Percentiles rank a stretch among this genome's conserved stretches.
These are phyloP conservation scores for Hirundichthys speculiger DNA, from an alignment of 2,113 vertebrate species.

Conservation along the genomic window DNA sequence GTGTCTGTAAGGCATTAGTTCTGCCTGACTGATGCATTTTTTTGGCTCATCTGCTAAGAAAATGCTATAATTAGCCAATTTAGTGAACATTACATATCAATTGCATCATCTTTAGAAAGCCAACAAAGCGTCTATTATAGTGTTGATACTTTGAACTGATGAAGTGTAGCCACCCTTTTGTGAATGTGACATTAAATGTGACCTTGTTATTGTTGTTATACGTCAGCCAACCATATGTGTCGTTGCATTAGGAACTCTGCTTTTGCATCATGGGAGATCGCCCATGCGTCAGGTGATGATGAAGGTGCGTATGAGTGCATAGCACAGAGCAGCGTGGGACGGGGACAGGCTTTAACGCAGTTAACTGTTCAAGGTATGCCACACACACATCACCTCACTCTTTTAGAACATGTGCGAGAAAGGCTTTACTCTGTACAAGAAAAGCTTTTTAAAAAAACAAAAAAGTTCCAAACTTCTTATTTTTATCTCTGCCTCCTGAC, in stretches of 20 bases:
- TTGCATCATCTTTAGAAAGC: conserved; percentile 56
- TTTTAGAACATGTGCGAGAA: conserved; percentile 1
- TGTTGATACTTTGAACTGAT: conserved; percentile 54
- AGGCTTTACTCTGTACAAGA: no score
- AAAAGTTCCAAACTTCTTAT: conserved; percentile 23
- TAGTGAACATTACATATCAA: conserved; percentile 53
- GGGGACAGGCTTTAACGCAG: conserved; percentile 78
- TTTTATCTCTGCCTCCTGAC: conserved; percentile 10
- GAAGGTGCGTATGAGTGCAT: conserved; percentile 88
- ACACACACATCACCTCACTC: neutral
- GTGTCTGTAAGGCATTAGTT: conserved; percentile 53
- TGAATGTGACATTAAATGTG: conserved; percentile 21
- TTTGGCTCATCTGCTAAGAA: conserved; percentile 58
- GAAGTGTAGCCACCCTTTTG: conserved; percentile 38
- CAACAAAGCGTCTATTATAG: conserved; percentile 36
- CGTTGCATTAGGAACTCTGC: conserved; percentile 77
- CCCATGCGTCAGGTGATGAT: conserved; percentile 76
- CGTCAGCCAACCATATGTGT: no score
- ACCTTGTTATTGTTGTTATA: conserved; percentile 13
- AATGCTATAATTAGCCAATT: conserved; percentile 34
- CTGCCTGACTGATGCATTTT: conserved; percentile 38
- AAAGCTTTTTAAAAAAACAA: conserved; percentile 58
- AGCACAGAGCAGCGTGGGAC: conserved; percentile 83
- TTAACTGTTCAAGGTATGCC: conserved; percentile 86
- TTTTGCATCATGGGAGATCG: conserved; percentile 89